Percentiles rank a stretch among this genome's conserved stretches.
Evolutionary conservation across 2,888 invertebrate genomes (phyloP).

Genomic region (Apodemia mormo): DNA sequence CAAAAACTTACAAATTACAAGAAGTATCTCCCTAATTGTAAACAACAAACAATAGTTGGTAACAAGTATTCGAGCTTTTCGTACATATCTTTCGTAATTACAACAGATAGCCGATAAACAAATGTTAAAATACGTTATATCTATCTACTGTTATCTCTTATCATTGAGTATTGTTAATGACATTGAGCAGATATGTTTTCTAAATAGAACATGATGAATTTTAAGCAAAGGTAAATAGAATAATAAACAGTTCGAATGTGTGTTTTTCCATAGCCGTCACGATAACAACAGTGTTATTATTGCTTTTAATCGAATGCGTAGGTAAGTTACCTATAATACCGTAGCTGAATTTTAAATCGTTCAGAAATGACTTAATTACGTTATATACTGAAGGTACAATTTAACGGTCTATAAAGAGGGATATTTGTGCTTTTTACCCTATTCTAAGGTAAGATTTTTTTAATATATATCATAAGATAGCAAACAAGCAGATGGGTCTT

Average conservation of each 20-base stretch:
- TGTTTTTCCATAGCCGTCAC: slow-evolving; percentile 9
- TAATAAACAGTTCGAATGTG: neutral
- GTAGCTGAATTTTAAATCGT: neutral
- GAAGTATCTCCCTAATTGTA: too few species aligned
- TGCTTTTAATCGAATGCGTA: neutral
- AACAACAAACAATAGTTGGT: too few species aligned
- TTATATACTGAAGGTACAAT: neutral
- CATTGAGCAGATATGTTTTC: neutral
- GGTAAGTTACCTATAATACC: neutral
- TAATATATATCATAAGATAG: too few species aligned
- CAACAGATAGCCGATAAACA: neutral
- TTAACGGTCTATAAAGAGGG: too few species aligned
- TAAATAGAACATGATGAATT: slow-evolving; percentile 2
- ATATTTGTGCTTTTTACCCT: too few species aligned
- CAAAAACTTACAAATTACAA: too few species aligned
- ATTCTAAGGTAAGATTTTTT: too few species aligned
- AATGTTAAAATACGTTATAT: neutral
- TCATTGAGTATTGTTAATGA: neutral
- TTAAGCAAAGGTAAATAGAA: slow-evolving; percentile 7
- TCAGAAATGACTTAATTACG: neutral
- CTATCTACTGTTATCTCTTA: neutral
- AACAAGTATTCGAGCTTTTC: too few species aligned
- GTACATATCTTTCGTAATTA: neutral
- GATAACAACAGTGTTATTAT: neutral
- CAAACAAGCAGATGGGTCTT: too few species aligned